These are phyloP conservation scores for Agonopterix subpropinquella DNA, from an alignment of 2,888 invertebrate species.

Conservation along the genomic window DNA sequence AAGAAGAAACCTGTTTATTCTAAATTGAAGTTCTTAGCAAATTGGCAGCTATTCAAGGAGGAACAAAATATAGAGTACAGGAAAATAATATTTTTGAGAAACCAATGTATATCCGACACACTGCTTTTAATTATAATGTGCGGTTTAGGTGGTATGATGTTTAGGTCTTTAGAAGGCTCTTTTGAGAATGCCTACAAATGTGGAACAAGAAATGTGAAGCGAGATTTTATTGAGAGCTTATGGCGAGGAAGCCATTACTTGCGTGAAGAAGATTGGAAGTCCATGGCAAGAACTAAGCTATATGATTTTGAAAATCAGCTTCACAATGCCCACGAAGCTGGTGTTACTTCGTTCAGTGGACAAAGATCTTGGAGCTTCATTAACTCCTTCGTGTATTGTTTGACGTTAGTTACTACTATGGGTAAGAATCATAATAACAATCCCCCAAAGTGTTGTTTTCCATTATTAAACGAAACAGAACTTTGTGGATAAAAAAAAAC, in stretches of 20 bases:
- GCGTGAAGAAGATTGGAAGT: slow-evolving; percentile 93
- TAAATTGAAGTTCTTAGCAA: slow-evolving; percentile 53
- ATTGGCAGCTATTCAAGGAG: slow-evolving; percentile 76
- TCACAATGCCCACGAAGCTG: slow-evolving; percentile 88
- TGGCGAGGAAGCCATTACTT: slow-evolving; percentile 89
- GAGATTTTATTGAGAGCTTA: slow-evolving; percentile 88
- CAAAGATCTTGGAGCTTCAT: slow-evolving; percentile 91
- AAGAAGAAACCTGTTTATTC: slow-evolving; percentile 42
- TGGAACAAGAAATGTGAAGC: slow-evolving; percentile 89
- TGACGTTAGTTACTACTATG: slow-evolving; percentile 92
- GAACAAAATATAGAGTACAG: slow-evolving; percentile 75
- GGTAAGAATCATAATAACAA: slow-evolving; percentile 75
- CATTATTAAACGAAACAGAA: not conserved
- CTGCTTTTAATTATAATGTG: slow-evolving; percentile 83
- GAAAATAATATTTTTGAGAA: slow-evolving; percentile 73
- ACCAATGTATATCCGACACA: slow-evolving; percentile 81
- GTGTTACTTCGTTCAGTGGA: slow-evolving; percentile 88
- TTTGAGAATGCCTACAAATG: slow-evolving; percentile 92
- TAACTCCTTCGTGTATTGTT: slow-evolving; percentile 89
- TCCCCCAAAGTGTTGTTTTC: slow-evolving; percentile 6
- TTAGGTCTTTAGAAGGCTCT: slow-evolving; percentile 88
- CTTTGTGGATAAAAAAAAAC: too few species aligned
- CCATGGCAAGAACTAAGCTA: slow-evolving; percentile 85
- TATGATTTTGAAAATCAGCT: slow-evolving; percentile 91
- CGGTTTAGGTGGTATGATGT: slow-evolving; percentile 87